These are phyloP conservation scores for Drymodes brunneopygia DNA, from an alignment of 2,113 vertebrate species.

Conservation along the genomic window DNA sequence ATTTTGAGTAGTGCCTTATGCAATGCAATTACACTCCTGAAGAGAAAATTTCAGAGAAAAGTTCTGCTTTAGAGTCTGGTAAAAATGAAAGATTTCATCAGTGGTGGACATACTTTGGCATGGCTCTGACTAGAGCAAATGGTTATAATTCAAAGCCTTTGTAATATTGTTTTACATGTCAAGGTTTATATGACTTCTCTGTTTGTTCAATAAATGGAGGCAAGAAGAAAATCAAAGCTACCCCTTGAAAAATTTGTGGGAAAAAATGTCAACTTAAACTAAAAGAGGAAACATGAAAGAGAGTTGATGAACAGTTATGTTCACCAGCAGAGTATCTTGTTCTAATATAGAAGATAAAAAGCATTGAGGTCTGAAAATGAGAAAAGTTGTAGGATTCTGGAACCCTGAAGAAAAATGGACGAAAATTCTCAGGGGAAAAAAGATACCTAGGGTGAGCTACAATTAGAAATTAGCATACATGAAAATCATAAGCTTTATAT, in stretches of 20 bases:
- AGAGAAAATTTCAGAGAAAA: neutral
- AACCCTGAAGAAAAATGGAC: neutral
- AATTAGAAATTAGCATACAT: neutral
- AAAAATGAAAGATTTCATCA: neutral
- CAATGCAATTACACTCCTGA: neutral
- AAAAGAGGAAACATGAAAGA: neutral
- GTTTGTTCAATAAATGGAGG: neutral
- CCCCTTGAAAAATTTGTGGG: neutral
- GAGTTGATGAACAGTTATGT: neutral
- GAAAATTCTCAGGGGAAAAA: neutral
- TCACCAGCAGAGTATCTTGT: neutral
- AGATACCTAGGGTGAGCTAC: neutral
- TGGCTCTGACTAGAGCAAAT: neutral
- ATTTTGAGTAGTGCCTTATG: neutral
- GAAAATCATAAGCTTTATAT: neutral
- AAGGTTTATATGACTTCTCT: neutral
- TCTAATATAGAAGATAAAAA: neutral
- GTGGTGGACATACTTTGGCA: neutral
- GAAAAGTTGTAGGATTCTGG: neutral
- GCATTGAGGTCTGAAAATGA: neutral
- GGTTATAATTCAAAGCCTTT: neutral
- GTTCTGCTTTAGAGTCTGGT: neutral
- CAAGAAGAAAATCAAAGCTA: neutral
- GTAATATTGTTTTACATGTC: neutral
- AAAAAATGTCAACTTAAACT: neutral